Conservation (phyloP, 2,888 invertebrate species). For the Cantharis rustica region DNA sequence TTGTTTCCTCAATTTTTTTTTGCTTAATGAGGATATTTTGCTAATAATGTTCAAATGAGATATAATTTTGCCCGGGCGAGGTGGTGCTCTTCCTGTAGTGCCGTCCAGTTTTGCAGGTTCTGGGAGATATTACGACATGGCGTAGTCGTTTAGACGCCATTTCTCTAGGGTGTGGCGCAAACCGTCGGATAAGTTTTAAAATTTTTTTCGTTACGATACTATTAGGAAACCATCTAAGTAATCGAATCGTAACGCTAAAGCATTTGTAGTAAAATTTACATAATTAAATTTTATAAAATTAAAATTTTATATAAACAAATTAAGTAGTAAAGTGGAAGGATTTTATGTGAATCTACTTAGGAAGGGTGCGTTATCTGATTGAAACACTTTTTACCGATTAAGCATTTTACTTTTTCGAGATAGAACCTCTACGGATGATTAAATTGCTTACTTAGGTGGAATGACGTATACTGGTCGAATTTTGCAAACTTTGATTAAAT, state of each 20-base stretch:
- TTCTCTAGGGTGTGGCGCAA: conserved; percentile 35
- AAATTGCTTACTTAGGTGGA: conserved; percentile 42
- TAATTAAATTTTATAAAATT: neutral
- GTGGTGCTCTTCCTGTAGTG: conserved; percentile 33
- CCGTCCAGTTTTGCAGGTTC: conserved; percentile 35
- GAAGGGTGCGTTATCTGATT: conserved; percentile 34
- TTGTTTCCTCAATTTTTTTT: neutral
- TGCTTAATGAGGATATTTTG: neutral
- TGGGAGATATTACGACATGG: conserved; percentile 35
- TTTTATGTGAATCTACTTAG: neutral
- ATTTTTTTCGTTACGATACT: neutral
- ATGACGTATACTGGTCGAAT: conserved; percentile 21
- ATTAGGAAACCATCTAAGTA: neutral
- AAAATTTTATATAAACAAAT: neutral
- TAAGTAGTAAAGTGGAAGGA: neutral
- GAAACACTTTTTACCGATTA: conserved; percentile 43
- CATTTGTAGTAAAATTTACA: neutral
- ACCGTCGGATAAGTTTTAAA: conserved; percentile 27
- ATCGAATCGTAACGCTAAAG: neutral
- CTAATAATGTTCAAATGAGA: neutral
- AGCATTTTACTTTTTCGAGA: conserved; percentile 39
- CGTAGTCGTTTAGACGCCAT: conserved; percentile 37
- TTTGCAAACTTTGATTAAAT: conserved; percentile 27
- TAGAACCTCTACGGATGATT: conserved; percentile 40
- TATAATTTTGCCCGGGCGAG: conserved; percentile 33